phyloP scores from a whole-genome alignment of 2,113 vertebrate genomes.

The Pachycephala philippinensis region DNA sequence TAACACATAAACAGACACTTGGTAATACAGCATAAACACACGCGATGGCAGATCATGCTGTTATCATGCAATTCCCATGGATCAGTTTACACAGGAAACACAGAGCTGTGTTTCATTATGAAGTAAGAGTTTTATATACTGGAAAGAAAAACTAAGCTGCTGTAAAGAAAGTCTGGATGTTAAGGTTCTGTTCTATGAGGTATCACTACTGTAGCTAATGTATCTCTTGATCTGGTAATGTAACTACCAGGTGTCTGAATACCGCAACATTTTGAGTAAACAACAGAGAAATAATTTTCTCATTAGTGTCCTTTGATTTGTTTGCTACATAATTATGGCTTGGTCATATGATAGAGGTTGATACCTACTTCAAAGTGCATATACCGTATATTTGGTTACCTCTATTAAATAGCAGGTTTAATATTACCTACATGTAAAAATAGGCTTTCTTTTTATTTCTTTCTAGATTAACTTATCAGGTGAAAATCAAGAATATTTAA shows the following conservation, averaged over 20 bases:
- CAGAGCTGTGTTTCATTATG: background rate
- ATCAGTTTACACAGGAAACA: background rate
- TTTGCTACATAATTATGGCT: constrained; percentile 1
- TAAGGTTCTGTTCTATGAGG: background rate
- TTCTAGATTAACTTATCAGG: background rate
- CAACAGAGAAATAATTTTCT: background rate
- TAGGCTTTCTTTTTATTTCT: background rate
- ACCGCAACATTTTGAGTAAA: background rate
- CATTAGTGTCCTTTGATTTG: background rate
- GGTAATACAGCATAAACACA: constrained; percentile 6
- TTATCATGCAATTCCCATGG: background rate
- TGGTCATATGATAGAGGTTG: background rate
- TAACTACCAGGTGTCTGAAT: background rate
- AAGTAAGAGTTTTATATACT: background rate
- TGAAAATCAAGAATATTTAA: background rate
- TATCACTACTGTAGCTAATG: background rate
- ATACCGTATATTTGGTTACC: background rate
- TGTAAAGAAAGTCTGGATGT: background rate
- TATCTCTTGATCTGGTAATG: background rate
- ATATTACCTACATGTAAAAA: background rate
- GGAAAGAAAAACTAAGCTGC: background rate
- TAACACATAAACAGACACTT: background rate
- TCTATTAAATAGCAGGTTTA: background rate
- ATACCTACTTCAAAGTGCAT: background rate
- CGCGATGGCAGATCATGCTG: background rate